Base-by-base conservation (phyloP, 1,140 invertebrate species). In the Caenorhabditis inopinata region DNA sequence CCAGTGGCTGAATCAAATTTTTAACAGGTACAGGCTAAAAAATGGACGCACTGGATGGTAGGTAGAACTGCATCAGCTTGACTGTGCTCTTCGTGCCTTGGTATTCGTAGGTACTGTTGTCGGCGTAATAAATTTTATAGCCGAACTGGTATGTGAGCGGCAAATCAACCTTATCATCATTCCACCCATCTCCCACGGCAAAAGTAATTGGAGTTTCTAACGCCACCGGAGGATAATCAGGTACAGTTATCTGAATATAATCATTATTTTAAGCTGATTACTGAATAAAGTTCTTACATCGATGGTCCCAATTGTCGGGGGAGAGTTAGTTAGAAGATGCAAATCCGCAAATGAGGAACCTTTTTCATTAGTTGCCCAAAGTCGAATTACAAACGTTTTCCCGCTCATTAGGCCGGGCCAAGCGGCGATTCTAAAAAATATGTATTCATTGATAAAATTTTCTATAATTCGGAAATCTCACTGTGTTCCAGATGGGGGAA, bases 361-460 rank as follows among this genome's bases (percentile, higher is more conserved):
- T 68, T 68, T 68, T 12, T 68, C 58, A 42, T 68, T 68, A 11
- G 58, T n/a, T 1, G 58, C 58, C 58, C 58, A 68, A 2, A 68
- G 32, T 2, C 58, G 58, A n/a, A 68, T 68, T n/a, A 68, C 58
- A 68, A 68, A 68, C 2, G 58, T 68, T 68, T 68, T 68, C 1
- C 58, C 58, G 23, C 58, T 68, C 58, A 68, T 68, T 18, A 68
- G 21, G 1, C 58, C 58, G 14, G 58, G 58, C 58, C 58, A 68
- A 7, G 32, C 32, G 5, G 58, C 58, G n/a, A 68, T 1, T 12
- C 58, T 68, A 38, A 7, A 68, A 38, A 1, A 3, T 1, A 11
- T 6, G 11, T 58, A 25, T 16, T 29, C 18, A 29, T 0, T 6
- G 0, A 51, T 25, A 27, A 1, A 2, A 7, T 5, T 11, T 25